Evolutionary conservation across 2,113 vertebrate species (phyloP).

Genomic region (Albula glossodonta): DNA sequence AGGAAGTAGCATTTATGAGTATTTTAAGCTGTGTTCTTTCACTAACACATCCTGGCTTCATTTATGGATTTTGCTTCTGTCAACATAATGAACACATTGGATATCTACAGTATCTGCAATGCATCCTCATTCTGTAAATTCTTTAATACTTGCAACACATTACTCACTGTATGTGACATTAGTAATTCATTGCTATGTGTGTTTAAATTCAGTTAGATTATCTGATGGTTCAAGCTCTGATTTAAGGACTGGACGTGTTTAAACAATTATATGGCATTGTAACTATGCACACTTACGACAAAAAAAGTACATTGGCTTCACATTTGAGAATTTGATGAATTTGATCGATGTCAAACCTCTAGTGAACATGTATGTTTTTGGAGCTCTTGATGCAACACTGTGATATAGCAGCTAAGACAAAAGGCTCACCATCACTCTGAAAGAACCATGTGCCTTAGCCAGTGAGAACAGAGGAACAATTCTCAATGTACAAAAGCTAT

Average conservation of each 20-base stretch:
- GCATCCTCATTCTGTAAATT: not conserved
- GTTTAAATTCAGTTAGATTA: not conserved
- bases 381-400: too few species aligned
- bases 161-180: not conserved
- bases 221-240: not conserved
- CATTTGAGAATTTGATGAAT: not conserved
- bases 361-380: too few species aligned
- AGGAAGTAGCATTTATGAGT: not conserved
- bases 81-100: not conserved
- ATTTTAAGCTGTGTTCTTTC: not conserved
- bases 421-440: not conserved
- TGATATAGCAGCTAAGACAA: not conserved
- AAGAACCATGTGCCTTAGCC: conserved; percentile 3
- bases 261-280: not conserved
- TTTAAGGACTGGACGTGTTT: not conserved
- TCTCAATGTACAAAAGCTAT: not conserved
- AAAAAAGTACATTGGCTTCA: not conserved
- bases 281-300: not conserved
- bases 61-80: not conserved
- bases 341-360: not conserved
- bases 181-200: not conserved
- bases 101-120: not conserved
- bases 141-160: not conserved
- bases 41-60: not conserved
- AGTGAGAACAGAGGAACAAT: not conserved